phyloP scores from a whole-genome alignment of 2,113 vertebrate species.

The Apaloderma vittatum region DNA sequence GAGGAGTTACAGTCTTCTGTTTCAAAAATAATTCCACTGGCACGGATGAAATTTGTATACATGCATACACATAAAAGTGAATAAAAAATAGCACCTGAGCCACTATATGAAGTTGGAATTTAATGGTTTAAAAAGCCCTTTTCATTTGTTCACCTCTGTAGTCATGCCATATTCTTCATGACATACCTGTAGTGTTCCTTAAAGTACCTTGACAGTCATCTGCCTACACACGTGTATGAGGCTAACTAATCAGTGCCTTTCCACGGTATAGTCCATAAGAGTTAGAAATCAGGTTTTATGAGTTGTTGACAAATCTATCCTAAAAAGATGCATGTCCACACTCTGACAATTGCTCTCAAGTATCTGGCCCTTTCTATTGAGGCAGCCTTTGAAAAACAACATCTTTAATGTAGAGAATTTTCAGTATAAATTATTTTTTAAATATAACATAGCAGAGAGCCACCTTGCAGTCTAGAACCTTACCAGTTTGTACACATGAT shows the following conservation, averaged over 20 bases:
- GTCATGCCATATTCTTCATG: not conserved
- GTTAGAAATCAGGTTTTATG: conserved; percentile 7
- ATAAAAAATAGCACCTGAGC: not conserved
- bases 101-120: not conserved
- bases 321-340: not conserved
- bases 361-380: not conserved
- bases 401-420: not conserved
- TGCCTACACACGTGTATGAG: not conserved
- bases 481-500: not conserved
- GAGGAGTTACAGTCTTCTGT: not conserved
- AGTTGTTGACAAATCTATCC: not conserved
- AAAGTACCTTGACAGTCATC: not conserved
- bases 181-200: not conserved
- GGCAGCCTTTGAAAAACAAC: not conserved
- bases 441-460: not conserved
- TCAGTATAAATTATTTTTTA: not conserved
- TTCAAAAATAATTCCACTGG: not conserved
- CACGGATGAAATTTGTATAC: not conserved
- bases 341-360: not conserved
- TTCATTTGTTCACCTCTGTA: not conserved
- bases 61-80: not conserved
- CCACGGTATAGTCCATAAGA: not conserved
- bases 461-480: not conserved
- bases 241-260: not conserved
- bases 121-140: not conserved